Conservation (phyloP, 30 jellyfish, hydroid and myxozoan genomes). For the Aurelia coerulea region DNA sequence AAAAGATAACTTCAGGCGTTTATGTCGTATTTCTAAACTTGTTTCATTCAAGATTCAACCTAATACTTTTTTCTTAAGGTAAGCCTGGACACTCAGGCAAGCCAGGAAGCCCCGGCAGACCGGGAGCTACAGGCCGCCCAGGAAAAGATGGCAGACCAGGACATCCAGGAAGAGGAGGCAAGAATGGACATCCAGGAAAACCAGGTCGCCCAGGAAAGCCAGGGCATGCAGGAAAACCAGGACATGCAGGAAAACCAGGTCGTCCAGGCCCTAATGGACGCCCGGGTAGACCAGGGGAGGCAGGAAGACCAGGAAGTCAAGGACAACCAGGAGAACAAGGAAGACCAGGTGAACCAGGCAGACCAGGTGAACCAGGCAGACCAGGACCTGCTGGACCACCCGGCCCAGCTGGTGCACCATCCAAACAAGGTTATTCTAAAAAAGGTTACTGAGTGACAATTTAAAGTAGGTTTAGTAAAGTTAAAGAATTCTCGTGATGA, state of each 20-base stretch:
- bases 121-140: too few relatives aligned
- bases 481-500: too few relatives aligned
- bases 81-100: too few relatives aligned
- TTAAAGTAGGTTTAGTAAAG: not conserved
- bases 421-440: conserved; percentile 13
- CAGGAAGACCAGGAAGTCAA: conserved; percentile 32
- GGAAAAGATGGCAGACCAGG: too few relatives aligned
- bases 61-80: too few relatives aligned
- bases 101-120: too few relatives aligned
- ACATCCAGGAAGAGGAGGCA: not conserved
- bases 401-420: conserved; percentile 23
- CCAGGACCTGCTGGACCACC: conserved; percentile 47
- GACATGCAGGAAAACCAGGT: not conserved
- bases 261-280: not conserved
- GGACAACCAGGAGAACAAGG: conserved; percentile 43
- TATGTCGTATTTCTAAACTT: too few relatives aligned
- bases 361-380: conserved; percentile 41
- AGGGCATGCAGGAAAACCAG: conserved; percentile 1
- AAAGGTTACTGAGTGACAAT: conserved; percentile 11
- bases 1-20: too few relatives aligned
- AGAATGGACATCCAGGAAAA: not conserved
- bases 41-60: too few relatives aligned
- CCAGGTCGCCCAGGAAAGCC: conserved; percentile 2
- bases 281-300: conserved; percentile 42
- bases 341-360: conserved; percentile 39